Evolutionary conservation across 2,113 vertebrate genomes (phyloP).

Genomic region (Misgurnus mizolepis): DNA sequence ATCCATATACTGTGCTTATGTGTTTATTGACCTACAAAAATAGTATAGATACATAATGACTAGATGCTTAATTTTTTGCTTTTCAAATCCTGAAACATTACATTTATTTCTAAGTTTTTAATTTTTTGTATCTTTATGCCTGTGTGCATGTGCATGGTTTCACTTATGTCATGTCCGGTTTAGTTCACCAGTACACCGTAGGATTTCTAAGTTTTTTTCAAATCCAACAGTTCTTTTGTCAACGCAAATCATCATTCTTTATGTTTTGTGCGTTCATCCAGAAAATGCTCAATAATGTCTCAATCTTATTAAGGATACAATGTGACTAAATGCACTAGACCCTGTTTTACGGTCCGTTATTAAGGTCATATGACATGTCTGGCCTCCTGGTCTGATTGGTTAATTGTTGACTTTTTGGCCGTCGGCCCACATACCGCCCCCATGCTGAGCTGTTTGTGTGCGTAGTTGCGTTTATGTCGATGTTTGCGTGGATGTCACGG

Average conservation of each 20-base stretch:
- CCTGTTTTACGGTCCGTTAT: constrained; percentile 18
- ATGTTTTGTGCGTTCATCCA: background rate
- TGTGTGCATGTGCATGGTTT: too few relatives aligned
- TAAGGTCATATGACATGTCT: constrained; percentile 30
- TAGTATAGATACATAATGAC: too few relatives aligned
- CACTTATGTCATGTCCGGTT: too few relatives aligned
- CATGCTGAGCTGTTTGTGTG: constrained; percentile 54
- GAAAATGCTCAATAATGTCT: too few relatives aligned
- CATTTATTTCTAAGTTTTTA: too few relatives aligned
- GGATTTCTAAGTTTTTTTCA: too few relatives aligned
- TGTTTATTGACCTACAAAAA: too few relatives aligned
- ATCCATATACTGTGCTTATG: too few relatives aligned
- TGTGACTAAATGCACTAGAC: background rate
- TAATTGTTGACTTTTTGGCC: constrained; percentile 60
- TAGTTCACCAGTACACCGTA: too few relatives aligned
- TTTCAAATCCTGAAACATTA: too few relatives aligned
- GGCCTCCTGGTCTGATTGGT: constrained; percentile 50
- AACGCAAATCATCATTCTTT: background rate
- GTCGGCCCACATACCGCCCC: constrained; percentile 58
- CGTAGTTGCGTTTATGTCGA: constrained; percentile 1
- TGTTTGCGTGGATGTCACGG: constrained; percentile 9
- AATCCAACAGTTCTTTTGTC: background rate
- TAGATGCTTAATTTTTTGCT: too few relatives aligned
- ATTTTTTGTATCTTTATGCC: too few relatives aligned
- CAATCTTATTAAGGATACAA: background rate